Evolutionary conservation across 2,888 invertebrate species (phyloP), one percentile per base, ranked within the genome.

Genomic region (Saturnia japonica): DNA sequence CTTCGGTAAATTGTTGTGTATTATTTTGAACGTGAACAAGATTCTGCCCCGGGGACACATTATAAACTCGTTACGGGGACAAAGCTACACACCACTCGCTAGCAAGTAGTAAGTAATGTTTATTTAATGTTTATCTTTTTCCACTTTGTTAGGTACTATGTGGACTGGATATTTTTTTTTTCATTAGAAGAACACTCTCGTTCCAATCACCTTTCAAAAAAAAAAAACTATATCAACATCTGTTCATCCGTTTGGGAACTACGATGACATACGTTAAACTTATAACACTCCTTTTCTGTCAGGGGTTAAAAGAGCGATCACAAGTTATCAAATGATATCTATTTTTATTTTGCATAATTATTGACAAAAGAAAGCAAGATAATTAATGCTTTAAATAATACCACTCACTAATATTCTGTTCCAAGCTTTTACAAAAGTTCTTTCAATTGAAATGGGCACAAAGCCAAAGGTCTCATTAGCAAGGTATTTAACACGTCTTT

Each of bases 401-500:
- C n/a, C n/a, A 54, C 8, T 0, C n/a, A 11, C 11, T 12, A 12
- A 54, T 7, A n/a, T 22, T 11, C 22, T 60, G 57, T 25, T 60
- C 28, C 9, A 9, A 60, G 57, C 28, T 60, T 28, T 4, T 28
- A 25, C 28, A 25, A 60, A 28, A 60, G 19, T 19, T 19, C 1
- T 34, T 60, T 60, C 3, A 60, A 69, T 34, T 66, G 28, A 51
- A 51, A 22, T 40, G 45, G 69, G 69, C 69, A 66, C 51, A 25
- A 64, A 34, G 69, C 69, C 69, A 69, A 51, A 47, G 40, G 64
- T 69, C 64, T 69, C 69, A 51, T 69, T 69, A 69, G 69, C 51
- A 51, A 66, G 51, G 69, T 22, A 66, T 40, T 66, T 51, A 69
- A 64, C 69, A 43, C 45, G 43, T 51, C 60, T 42, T 64, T 64